Evolutionary conservation across 1,140 invertebrate species (phyloP).

Genomic region (Drosophila ficusphila): DNA sequence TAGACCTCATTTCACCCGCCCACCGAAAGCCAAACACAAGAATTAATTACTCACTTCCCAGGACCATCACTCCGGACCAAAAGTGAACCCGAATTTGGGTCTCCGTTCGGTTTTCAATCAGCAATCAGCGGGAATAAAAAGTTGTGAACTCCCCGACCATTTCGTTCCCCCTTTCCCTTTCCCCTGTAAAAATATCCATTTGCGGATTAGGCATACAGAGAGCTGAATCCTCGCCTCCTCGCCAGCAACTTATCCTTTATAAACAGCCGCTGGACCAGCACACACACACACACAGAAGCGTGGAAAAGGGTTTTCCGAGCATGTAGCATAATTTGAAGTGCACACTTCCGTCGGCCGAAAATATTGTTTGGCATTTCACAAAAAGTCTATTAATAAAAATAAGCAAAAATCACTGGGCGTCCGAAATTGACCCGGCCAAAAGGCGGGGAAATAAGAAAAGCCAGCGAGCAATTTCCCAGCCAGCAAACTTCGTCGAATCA

Average conservation of each 20-base stretch:
- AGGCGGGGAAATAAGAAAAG: slow-evolving; percentile 41
- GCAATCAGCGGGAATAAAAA: slow-evolving; percentile 45
- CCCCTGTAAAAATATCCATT: slow-evolving; percentile 72
- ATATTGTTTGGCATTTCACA: slow-evolving; percentile 72
- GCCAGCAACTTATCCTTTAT: slow-evolving; percentile 74
- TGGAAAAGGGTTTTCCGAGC: slow-evolving; percentile 18
- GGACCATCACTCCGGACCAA: slow-evolving; percentile 8
- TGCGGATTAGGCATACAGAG: slow-evolving; percentile 75
- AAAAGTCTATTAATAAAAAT: slow-evolving; percentile 80
- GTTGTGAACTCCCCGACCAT: slow-evolving; percentile 21
- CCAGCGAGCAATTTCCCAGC: slow-evolving; percentile 59
- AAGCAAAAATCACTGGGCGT: slow-evolving; percentile 50
- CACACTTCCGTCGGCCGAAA: slow-evolving; percentile 56
- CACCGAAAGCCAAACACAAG: slow-evolving; percentile 35
- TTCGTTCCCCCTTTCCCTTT: slow-evolving; percentile 3
- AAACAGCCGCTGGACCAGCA: slow-evolving; percentile 68
- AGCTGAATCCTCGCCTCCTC: slow-evolving; percentile 48
- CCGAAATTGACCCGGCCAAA: slow-evolving; percentile 62
- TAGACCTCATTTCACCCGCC: slow-evolving; percentile 9
- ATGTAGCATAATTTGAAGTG: slow-evolving; percentile 73
- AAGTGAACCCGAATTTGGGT: slow-evolving; percentile 26
- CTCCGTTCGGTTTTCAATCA: slow-evolving; percentile 33
- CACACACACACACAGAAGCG: slow-evolving; percentile 7
- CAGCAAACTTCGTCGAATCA: slow-evolving; percentile 72
- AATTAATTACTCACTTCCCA: slow-evolving; percentile 45